Base-by-base conservation (phyloP, 2,113 vertebrate species). In the Mandrillus leucophaeus region DNA sequence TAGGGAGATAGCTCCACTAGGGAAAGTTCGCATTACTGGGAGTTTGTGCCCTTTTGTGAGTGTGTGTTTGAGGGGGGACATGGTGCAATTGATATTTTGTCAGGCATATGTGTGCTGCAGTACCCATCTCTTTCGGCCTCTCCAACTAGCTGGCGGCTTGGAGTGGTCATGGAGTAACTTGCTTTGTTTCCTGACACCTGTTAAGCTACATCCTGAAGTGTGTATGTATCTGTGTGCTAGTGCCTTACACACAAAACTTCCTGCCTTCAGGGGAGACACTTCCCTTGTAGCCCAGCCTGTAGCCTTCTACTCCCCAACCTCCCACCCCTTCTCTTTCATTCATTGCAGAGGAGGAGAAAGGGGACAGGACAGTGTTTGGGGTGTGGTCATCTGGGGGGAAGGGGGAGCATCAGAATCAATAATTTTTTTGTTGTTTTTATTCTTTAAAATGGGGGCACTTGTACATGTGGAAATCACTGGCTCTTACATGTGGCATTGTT, bases 171-270 rank as follows among this genome's bases (percentile, higher is more conserved):
- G 70, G 83, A 92, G 40, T 48, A 78, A 98, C 95, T 97, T 97
- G 97, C 76, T 98, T 76, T 98, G 94, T 84, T 76, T 73, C 3
- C 84, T 95, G 97, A 98, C 97, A 98, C 97, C 97, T 98, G 97
- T 98, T 98, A 98, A 98, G 73, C 88, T 57, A n/a, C 66, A 80
- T 93, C 68, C 91, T 61, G 85, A 88, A 97, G 66, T 75, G 81
- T 95, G 79, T 75, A 25, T 68, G 22, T 94, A 48, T 68, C 8
- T 20, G 76, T 57, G 79, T 96, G 73, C 86, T 72, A 52, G 45
- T 91, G 82, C 22, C 93, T 97, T 83, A 84, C 75, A 52, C 2
- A 18, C 79, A 70, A 96, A 66, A 89, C 87, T 98, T 98, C 50
- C 66, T 96, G 91, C 5, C 79, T 95, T 83, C 2, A 85, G 75